A percentile compares a stretch with the other conserved stretches of the same genome.
phyloP scores from a whole-genome alignment of 2,113 vertebrate genomes.

The Burhinus oedicnemus region DNA sequence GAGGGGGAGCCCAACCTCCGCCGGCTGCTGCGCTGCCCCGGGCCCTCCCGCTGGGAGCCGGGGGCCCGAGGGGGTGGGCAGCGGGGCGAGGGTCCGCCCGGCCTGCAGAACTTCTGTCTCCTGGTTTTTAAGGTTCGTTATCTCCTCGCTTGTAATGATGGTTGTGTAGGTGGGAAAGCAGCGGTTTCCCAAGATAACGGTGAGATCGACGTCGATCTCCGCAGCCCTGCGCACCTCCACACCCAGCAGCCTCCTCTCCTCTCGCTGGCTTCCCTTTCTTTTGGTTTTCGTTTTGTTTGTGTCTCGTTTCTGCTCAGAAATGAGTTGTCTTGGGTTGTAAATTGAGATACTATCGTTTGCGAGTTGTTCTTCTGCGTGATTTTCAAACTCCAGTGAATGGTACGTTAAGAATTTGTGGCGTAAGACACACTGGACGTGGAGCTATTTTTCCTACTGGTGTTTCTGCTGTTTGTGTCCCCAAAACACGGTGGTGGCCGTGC shows the following conservation, averaged over 20 bases:
- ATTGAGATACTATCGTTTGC: neutral
- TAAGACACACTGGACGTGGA: rapidly evolving
- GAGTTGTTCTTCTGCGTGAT: neutral
- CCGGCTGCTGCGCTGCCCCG: neutral
- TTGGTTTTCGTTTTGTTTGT: neutral
- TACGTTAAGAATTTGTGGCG: rapidly evolving
- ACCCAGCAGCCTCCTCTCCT: neutral
- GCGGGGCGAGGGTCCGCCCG: neutral
- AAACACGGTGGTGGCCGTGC: neutral
- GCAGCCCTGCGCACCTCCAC: neutral
- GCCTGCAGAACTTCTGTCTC: neutral
- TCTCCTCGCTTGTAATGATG: neutral
- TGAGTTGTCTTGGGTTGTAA: neutral
- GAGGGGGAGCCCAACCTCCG: neutral
- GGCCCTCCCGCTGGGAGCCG: too few species aligned
- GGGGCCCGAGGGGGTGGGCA: neutral
- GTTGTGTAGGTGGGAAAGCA: neutral
- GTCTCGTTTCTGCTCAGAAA: neutral
- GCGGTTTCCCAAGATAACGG: neutral
- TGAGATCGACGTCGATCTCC: neutral
- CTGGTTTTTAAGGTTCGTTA: neutral
- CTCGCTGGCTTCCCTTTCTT: neutral
- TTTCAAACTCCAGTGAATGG: neutral
- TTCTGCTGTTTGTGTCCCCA: neutral
- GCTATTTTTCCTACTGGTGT: neutral